Conservation (phyloP, 2,888 invertebrate species). For the Oscheius sp. region DNA sequence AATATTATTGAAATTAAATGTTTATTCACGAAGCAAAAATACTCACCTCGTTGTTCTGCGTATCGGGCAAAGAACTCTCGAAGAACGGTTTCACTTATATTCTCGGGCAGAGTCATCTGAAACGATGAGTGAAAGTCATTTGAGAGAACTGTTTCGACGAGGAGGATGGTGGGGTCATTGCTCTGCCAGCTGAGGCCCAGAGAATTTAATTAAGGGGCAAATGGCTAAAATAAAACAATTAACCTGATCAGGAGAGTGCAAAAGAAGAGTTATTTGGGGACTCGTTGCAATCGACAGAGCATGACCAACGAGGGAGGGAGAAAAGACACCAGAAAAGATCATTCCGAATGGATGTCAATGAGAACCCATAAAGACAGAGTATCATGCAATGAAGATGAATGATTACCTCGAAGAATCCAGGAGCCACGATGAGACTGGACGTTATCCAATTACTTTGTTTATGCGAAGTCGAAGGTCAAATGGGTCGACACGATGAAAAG, state of each 20-base stretch:
- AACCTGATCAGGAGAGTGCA: not conserved
- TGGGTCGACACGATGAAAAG: too few relatives aligned
- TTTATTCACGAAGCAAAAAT: too few relatives aligned
- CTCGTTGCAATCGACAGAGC: too few relatives aligned
- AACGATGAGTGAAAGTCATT: not conserved
- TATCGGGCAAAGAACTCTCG: conserved; percentile 7
- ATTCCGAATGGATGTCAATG: not conserved
- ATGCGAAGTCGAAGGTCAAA: too few relatives aligned
- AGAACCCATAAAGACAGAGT: not conserved
- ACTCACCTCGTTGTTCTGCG: not conserved
- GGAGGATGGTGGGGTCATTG: not conserved
- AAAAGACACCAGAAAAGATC: not conserved
- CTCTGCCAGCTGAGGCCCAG: conserved; percentile 7
- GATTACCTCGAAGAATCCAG: too few relatives aligned
- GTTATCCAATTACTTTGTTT: too few relatives aligned
- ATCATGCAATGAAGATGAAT: not conserved
- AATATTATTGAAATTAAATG: too few relatives aligned
- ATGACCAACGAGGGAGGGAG: not conserved
- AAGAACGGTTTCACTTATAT: not conserved
- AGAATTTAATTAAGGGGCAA: conserved; percentile 19
- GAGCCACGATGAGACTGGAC: too few relatives aligned
- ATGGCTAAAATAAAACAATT: conserved; percentile 17
- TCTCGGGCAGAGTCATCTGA: not conserved
- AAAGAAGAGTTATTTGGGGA: not conserved
- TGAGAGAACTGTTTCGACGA: not conserved